A percentile compares a stretch with the other conserved stretches of the same genome.
Evolutionary conservation across 1,140 invertebrate species (phyloP).

Genomic region (Drosophila insularis): DNA sequence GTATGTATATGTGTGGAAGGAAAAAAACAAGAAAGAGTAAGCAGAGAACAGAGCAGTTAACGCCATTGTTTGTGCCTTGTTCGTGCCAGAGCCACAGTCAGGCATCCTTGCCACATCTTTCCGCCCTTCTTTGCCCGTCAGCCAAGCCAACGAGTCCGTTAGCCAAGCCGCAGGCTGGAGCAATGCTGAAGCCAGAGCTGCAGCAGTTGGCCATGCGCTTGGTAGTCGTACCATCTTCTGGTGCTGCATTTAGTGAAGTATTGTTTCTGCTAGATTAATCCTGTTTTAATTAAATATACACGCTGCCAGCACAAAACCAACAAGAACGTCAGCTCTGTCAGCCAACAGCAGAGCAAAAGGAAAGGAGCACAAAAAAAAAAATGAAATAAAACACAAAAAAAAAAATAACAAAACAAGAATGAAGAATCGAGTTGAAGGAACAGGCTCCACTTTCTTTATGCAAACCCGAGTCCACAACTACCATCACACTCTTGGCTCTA

Average conservation of each 20-base stretch:
- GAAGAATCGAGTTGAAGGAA: conserved; percentile 44
- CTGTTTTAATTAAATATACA: conserved; percentile 81
- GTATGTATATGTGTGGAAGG: not conserved
- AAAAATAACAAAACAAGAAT: conserved; percentile 19
- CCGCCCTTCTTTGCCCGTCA: conserved; percentile 26
- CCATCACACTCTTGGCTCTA: conserved; percentile 3
- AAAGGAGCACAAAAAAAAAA: conserved; percentile 5
- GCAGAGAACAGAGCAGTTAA: conserved; percentile 46
- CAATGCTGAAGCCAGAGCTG: conserved; percentile 24
- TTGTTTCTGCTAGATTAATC: conserved; percentile 81
- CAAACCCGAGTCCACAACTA: not conserved
- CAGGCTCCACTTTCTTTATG: conserved; percentile 26
- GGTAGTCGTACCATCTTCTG: conserved; percentile 25
- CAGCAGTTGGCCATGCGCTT: conserved; percentile 1
- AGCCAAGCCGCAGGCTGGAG: conserved; percentile 65
- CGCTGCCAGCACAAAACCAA: conserved; percentile 79
- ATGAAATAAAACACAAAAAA: not conserved
- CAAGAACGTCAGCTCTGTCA: conserved; percentile 46
- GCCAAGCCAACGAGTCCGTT: conserved; percentile 70
- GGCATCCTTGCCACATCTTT: conserved; percentile 20
- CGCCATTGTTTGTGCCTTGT: conserved; percentile 67
- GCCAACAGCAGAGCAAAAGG: conserved; percentile 15
- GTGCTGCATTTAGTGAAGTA: conserved; percentile 77
- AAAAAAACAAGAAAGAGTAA: not conserved
- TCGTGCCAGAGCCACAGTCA: conserved; percentile 55